phyloP scores from a whole-genome alignment of 2,888 invertebrate genomes.

The Tetragonisca angustula region DNA sequence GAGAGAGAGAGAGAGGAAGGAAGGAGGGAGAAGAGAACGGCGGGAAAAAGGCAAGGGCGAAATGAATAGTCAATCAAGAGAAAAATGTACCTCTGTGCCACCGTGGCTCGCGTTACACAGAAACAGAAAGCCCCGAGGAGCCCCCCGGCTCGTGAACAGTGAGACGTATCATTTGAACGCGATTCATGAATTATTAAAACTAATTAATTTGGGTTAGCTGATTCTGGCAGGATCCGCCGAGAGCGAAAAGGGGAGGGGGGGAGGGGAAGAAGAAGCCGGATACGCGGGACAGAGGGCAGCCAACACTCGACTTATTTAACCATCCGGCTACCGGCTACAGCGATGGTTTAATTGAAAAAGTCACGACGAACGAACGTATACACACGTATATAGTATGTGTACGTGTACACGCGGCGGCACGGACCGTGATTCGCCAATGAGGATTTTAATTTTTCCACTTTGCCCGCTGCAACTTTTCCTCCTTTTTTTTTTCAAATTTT shows the following conservation, averaged over 20 bases:
- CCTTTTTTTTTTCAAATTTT: no score
- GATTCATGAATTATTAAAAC: constrained; percentile 78
- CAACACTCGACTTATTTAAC: constrained; percentile 55
- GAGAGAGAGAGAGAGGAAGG: not conserved
- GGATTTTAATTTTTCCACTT: constrained; percentile 37
- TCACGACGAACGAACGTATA: constrained; percentile 21
- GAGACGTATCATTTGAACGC: constrained; percentile 60
- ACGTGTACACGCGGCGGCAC: not conserved
- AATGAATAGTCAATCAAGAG: constrained; percentile 73
- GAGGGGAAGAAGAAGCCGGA: constrained; percentile 22
- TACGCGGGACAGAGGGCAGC: constrained; percentile 18
- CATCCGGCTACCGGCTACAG: constrained; percentile 38
- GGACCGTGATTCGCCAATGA: constrained; percentile 35
- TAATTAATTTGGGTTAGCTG: constrained; percentile 77
- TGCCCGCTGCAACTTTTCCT: not conserved
- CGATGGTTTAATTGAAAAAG: constrained; percentile 72
- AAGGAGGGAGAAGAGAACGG: not conserved
- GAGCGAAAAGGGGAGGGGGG: not conserved
- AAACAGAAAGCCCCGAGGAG: constrained; percentile 5
- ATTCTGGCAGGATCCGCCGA: constrained; percentile 56
- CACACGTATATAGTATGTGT: no score
- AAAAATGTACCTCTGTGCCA: constrained; percentile 54
- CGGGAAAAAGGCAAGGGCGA: constrained; percentile 21
- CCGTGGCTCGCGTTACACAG: constrained; percentile 20
- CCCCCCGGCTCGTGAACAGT: not conserved